A percentile compares a stretch with the other conserved stretches of the same genome.
These are phyloP conservation scores for Ceyx cyanopectus DNA, from an alignment of 2,113 vertebrate genomes.

Conservation along the genomic window DNA sequence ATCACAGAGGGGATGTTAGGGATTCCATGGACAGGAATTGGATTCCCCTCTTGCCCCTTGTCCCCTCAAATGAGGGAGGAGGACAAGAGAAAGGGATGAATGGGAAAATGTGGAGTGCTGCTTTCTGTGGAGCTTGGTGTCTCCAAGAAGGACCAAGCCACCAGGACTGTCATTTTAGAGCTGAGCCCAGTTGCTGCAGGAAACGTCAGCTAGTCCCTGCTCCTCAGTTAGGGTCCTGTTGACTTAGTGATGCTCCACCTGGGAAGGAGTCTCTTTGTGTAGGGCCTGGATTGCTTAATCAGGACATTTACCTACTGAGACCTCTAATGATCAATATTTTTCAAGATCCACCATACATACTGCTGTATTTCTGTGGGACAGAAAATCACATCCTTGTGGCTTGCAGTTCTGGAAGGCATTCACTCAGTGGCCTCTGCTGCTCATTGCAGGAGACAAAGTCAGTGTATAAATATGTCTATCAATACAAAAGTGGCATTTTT, in stretches of 20 bases:
- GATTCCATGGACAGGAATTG: neutral
- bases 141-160: neutral
- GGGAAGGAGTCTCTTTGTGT: neutral
- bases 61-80: neutral
- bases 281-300: neutral
- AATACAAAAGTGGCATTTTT: neutral
- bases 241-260: neutral
- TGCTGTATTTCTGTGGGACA: neutral
- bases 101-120: neutral
- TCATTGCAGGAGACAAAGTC: neutral
- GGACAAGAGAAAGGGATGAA: neutral
- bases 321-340: neutral
- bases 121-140: neutral
- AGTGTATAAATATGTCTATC: neutral
- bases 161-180: neutral
- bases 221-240: neutral
- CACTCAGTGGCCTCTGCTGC: neutral
- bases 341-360: neutral
- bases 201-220: neutral
- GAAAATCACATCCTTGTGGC: neutral
- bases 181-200: neutral
- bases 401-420: neutral
- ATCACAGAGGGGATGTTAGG: neutral
- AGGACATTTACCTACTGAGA: neutral
- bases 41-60: neutral